phyloP scores from a whole-genome alignment of 92 coral and sea anemone genomes.

The Heteractis magnifica region DNA sequence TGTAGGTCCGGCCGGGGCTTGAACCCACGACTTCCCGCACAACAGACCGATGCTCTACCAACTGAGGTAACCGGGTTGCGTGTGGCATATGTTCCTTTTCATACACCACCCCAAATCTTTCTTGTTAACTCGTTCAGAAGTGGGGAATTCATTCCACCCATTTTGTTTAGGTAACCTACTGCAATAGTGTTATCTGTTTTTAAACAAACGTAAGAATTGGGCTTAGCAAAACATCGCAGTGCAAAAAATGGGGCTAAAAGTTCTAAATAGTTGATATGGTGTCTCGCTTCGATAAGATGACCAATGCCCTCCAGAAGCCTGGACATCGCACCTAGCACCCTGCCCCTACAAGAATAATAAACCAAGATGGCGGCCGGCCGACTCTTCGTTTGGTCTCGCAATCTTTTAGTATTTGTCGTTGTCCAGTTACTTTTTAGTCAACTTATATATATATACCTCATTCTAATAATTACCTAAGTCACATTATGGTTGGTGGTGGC shows the following conservation, averaged over 20 bases:
- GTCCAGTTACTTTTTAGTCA: too few relatives aligned
- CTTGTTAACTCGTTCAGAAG: constrained; percentile 2
- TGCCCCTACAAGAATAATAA: too few relatives aligned
- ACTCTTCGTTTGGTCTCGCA: too few relatives aligned
- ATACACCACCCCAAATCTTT: constrained; percentile 32
- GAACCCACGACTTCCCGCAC: too few relatives aligned
- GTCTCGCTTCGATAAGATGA: not conserved
- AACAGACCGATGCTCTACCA: too few relatives aligned
- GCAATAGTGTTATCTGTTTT: constrained; percentile 16
- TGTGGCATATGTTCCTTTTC: constrained; percentile 12
- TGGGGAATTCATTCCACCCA: constrained; percentile 29
- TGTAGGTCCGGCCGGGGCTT: too few relatives aligned
- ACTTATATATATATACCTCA: too few relatives aligned
- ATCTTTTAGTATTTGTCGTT: too few relatives aligned
- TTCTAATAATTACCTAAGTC: too few relatives aligned
- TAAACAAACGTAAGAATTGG: constrained; percentile 1
- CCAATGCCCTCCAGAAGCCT: constrained; percentile 26
- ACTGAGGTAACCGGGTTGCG: too few relatives aligned
- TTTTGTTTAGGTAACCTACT: constrained; percentile 23
- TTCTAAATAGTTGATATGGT: not conserved
- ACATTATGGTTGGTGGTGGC: too few relatives aligned
- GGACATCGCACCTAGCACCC: constrained; percentile 32
- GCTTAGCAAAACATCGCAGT: not conserved
- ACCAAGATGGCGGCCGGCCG: too few relatives aligned
- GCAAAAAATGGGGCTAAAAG: not conserved